Evolutionary conservation across 2,797 vertebrate species (phyloP), one percentile per base, ranked within the genome.

Genomic region (Decapterus maruadsi): DNA sequence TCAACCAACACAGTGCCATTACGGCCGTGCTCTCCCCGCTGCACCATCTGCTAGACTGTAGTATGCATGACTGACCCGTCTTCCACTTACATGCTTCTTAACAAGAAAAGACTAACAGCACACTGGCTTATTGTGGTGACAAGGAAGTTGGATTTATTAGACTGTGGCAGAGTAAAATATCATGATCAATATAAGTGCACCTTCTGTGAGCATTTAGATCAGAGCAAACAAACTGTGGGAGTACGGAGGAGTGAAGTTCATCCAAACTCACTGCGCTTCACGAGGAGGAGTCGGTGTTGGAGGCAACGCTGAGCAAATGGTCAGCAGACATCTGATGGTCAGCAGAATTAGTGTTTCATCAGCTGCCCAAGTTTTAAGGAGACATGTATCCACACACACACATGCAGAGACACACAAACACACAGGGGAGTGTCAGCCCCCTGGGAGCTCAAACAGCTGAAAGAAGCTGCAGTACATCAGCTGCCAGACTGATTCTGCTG

Each of bases 331-430:
- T 82, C 68, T 64, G 43, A 84, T 1, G 26, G 80, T 92, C 89
- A 87, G 90, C 89, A 82, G 61, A 89, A 89, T 88, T 77, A 72
- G 69, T 81, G 89, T 92, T 90, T 92, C 88, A 92, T 94, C 92
- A 93, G 91, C 93, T 92, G 92, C 68, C 65, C 65, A 68, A 55
- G 82, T 53, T 80, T 82, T 84, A 38, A 83, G 57, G 53, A 85
- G 54, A 55, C 34, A 68, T 7, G 38, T 20, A 58, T 46, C 3
- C 70, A 38, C 60, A 68, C 64, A 77, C 63, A 46, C 73, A 67
- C 58, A 53, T 54, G 64, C 75, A 54, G 63, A 62, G 51, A 50
- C 60, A 55, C 66, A 55, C 48, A 72, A 42, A 53, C 58, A 66
- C 54, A 68, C 50, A 66, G 53, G 62, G 70, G 80, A 80, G 87